Evolutionary conservation across 92 coral and sea anemone species (phyloP), one percentile per base, ranked within the genome.

Genomic region (Parazoanthus atlanticus): DNA sequence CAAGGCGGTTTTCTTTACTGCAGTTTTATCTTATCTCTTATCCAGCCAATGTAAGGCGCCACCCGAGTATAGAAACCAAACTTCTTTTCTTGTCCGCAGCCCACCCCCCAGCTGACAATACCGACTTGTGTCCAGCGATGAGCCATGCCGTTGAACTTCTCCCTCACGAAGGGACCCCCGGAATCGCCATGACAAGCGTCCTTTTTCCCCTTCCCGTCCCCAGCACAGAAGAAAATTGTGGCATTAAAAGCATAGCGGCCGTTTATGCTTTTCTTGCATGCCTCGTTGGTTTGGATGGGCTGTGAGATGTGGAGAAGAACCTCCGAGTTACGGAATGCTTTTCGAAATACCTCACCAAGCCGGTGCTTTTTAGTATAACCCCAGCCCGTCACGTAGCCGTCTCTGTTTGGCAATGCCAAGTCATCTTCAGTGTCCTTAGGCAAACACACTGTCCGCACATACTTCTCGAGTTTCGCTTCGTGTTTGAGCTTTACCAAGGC

Each of bases 31-130:
- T 13, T 52, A 13, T 52, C 58, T 52, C 86, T 74, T 34, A 96
- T 96, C 99, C 99, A 96, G 81, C 95, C 93, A 28, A 91, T 85
- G 54, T 78, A 96, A 9, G 94, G 88, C 15, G 88, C 82, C 11
- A 92, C 92, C 40, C 94, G 91, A 9, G 98, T 95, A 88, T 90
- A 92, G 74, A 82, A 95, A 16, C 77, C 85, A 31, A 93, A 93
- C 80, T 94, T 91, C 15, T 79, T 79, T 46, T 77, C 15, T 75
- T 56, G 80, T 28, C 95, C 98, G 76, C 98, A 96, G 43, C 96
- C 96, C 74, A 86, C 93, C 7, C 98, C 98, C 98, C 98, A 96
- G 88, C 98, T 95, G 8, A 90, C 95, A 13, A 96, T 61, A 1
- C 98, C 98, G 58, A 91, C 84, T 38, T 93, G 93, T 64, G 86